phyloP scores from a whole-genome alignment of 2,113 vertebrate genomes.

The Abramis brama region DNA sequence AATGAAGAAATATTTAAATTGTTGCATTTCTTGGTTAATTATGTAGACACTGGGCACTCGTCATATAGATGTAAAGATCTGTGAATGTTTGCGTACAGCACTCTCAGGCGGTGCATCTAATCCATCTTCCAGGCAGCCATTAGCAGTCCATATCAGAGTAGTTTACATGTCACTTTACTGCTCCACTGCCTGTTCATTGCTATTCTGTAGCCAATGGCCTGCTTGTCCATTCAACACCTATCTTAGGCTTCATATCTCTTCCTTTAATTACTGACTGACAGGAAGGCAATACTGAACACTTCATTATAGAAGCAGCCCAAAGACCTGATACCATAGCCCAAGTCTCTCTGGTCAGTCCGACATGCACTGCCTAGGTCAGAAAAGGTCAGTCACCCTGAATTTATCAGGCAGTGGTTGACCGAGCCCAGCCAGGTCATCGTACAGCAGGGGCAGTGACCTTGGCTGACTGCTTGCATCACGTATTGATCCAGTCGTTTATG shows the following conservation, averaged over 20 bases:
- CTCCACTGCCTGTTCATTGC: slow-evolving; percentile 68
- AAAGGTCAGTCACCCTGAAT: slow-evolving; percentile 84
- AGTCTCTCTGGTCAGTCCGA: slow-evolving; percentile 78
- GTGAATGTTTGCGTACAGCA: slow-evolving; percentile 36
- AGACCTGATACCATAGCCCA: slow-evolving; percentile 66
- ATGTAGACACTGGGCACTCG: not conserved
- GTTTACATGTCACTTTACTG: slow-evolving; percentile 76
- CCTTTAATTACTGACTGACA: slow-evolving; percentile 86
- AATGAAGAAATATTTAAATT: not conserved
- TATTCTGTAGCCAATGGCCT: slow-evolving; percentile 77
- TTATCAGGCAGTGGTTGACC: slow-evolving; percentile 69
- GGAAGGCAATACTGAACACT: slow-evolving; percentile 96
- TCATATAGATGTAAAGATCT: not conserved
- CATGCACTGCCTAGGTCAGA: slow-evolving; percentile 80
- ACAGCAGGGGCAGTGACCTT: slow-evolving; percentile 64
- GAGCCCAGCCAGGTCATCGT: slow-evolving; percentile 61
- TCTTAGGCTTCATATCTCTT: slow-evolving; percentile 74
- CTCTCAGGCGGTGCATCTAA: slow-evolving; percentile 64
- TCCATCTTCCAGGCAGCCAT: slow-evolving; percentile 68
- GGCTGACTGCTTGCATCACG: slow-evolving; percentile 64
- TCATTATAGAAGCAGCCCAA: slow-evolving; percentile 86
- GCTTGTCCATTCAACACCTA: slow-evolving; percentile 81
- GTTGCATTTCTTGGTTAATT: not conserved
- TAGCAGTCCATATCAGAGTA: slow-evolving; percentile 73
- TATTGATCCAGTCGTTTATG: slow-evolving; percentile 74